These are phyloP conservation scores for Stichopus chloronotus DNA, from an alignment of 35 echinoderm and acorn worm species.

Conservation along the genomic window DNA sequence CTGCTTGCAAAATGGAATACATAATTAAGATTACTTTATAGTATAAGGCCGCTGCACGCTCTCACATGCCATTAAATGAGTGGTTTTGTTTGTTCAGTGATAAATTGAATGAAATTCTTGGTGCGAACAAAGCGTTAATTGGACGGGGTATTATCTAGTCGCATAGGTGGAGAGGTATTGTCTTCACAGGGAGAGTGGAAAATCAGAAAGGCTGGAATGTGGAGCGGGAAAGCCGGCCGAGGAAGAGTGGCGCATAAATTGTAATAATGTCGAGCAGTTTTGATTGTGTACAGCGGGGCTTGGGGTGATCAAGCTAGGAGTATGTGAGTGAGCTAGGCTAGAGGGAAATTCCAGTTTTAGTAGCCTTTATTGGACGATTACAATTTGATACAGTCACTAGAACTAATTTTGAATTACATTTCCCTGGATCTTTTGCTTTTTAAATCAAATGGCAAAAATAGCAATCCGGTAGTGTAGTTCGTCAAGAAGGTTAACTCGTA, in stretches of 20 bases:
- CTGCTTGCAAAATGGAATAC: conserved; percentile 51
- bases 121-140: conserved; percentile 66
- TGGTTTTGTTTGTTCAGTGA: conserved; percentile 60
- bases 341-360: not conserved
- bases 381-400: not conserved
- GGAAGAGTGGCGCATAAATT: conserved; percentile 43
- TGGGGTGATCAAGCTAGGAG: too few relatives aligned
- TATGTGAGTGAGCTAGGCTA: too few relatives aligned
- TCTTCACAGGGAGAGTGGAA: conserved; percentile 19
- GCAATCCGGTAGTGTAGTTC: too few relatives aligned
- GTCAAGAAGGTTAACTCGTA: too few relatives aligned
- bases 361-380: not conserved
- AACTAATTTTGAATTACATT: too few relatives aligned
- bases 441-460: too few relatives aligned
- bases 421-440: too few relatives aligned
- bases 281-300: not conserved
- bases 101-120: conserved; percentile 66
- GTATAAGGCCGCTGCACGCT: conserved; percentile 24
- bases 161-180: conserved; percentile 58
- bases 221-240: not conserved
- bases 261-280: conserved; percentile 35
- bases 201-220: not conserved
- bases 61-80: conserved; percentile 62
- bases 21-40: conserved; percentile 56
- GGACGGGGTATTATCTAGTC: conserved; percentile 61